phyloP scores from a whole-genome alignment of 2,888 invertebrate species.

The Euplexia lucipara region DNA sequence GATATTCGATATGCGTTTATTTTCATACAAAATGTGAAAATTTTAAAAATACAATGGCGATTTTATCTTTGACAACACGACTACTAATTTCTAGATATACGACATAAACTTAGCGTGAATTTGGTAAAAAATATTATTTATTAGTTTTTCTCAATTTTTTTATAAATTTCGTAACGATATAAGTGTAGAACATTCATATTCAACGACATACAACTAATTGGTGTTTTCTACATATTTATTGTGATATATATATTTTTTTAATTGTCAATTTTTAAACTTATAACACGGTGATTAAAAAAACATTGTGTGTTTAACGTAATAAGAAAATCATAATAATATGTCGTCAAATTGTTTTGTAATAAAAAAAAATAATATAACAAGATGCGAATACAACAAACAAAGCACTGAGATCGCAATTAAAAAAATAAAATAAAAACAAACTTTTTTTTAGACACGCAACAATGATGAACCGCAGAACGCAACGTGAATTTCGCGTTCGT shows the following conservation, averaged over 20 bases:
- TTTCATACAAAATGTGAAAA: constrained; percentile 52
- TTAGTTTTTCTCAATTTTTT: not conserved
- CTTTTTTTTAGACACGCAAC: constrained; percentile 17
- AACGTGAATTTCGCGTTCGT: constrained; percentile 6
- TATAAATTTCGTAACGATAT: constrained; percentile 15
- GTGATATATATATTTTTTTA: constrained; percentile 6
- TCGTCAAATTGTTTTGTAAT: constrained; percentile 33
- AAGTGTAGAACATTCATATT: constrained; percentile 27
- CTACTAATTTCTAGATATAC: constrained; percentile 18
- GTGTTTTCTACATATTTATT: constrained; percentile 43
- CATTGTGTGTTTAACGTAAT: constrained; percentile 51
- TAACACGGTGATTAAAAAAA: constrained; percentile 18
- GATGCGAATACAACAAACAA: constrained; percentile 52
- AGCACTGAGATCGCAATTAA: constrained; percentile 64
- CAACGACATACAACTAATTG: constrained; percentile 39
- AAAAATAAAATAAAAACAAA: constrained; percentile 16
- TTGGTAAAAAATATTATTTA: constrained; percentile 37
- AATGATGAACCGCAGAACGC: constrained; percentile 1
- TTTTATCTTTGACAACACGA: constrained; percentile 27
- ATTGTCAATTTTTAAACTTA: constrained; percentile 2
- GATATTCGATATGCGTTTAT: constrained; percentile 55
- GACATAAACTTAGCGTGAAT: constrained; percentile 19
- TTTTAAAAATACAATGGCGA: constrained; percentile 32
- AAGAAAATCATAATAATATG: constrained; percentile 31
- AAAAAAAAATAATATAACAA: constrained; percentile 43